These are phyloP conservation scores for Mesoligia furuncula DNA, from an alignment of 2,888 invertebrate species.

Conservation along the genomic window DNA sequence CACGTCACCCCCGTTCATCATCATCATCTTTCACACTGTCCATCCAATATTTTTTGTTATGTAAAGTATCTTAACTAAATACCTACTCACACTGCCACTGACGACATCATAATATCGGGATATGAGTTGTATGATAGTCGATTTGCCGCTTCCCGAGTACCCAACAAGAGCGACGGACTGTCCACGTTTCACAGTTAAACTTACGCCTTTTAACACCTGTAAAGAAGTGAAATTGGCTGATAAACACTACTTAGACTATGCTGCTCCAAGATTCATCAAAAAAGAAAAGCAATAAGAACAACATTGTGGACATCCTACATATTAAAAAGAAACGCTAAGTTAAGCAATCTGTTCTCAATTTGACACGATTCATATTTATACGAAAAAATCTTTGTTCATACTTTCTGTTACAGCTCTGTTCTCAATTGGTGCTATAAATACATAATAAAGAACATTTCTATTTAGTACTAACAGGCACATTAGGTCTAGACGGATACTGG, in stretches of 20 bases:
- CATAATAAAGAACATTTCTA: neutral
- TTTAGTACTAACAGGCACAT: conserved; percentile 90
- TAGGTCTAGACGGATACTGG: conserved; percentile 94
- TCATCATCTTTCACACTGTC: neutral
- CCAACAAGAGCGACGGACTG: conserved; percentile 94
- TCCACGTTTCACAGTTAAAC: conserved; percentile 91
- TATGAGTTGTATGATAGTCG: conserved; percentile 93
- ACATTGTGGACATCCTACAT: no score
- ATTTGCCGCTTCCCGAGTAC: conserved; percentile 94
- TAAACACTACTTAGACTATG: neutral
- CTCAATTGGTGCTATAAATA: neutral
- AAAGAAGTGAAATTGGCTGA: conserved; percentile 21
- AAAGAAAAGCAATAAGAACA: neutral
- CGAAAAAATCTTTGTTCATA: neutral
- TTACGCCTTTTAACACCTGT: conserved; percentile 92
- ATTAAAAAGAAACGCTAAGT: neutral
- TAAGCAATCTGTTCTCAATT: neutral
- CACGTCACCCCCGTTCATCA: no score
- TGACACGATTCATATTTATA: no score
- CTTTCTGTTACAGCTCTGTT: neutral
- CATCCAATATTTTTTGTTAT: neutral
- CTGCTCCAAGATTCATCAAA: neutral
- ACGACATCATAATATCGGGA: conserved; percentile 91
- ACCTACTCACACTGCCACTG: conserved; percentile 70
- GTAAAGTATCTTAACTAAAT: neutral